Evolutionary conservation across 1,140 invertebrate genomes (phyloP), one percentile per base, ranked within the genome.

Genomic region (Euwallacea fornicatus): DNA sequence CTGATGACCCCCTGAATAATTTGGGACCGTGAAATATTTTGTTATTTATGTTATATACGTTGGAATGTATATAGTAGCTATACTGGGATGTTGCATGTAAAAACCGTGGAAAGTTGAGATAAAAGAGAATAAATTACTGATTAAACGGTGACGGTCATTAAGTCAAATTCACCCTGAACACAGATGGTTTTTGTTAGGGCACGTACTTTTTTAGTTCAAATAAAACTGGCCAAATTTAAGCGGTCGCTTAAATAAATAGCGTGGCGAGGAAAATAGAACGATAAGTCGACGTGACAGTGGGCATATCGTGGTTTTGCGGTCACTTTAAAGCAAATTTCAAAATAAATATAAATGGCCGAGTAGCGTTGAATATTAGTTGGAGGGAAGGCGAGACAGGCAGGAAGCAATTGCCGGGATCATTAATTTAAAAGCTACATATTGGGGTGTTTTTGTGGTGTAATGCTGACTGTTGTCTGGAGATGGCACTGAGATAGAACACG

Each of bases 401-500:
- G 77, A 80, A 80, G 80, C 77, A 80, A 81, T 80, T 80, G 79
- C 77, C 73, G 77, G 77, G 76, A 80, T 81, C 80, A 81, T 81
- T 81, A 81, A 81, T 81, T 81, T 81, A 80, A 81, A 80, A 80
- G 79, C 79, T 80, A 81, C 80, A 80, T 81, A 81, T 81, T 80
- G 80, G 80, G 76, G 76, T 80, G 80, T 81, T 81, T 81, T 81
- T 81, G 80, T 79, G 79, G 77, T 78, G 80, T 80, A 80, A 79
- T 80, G 80, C 79, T 81, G 79, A 81, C 76, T 81, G 78, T 80
- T 80, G 79, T 81, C 80, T 81, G 80, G 80, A 81, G 80, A 81
- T 81, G 80, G 80, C 80, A 81, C 78, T 77, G 78, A 79, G 80
- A 81, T 81, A 81, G 80, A 80, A 81, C 80, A 81, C 80, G 80